phyloP scores from a whole-genome alignment of 53 echinoderm and acorn worm species.

The Henricia sp. region DNA sequence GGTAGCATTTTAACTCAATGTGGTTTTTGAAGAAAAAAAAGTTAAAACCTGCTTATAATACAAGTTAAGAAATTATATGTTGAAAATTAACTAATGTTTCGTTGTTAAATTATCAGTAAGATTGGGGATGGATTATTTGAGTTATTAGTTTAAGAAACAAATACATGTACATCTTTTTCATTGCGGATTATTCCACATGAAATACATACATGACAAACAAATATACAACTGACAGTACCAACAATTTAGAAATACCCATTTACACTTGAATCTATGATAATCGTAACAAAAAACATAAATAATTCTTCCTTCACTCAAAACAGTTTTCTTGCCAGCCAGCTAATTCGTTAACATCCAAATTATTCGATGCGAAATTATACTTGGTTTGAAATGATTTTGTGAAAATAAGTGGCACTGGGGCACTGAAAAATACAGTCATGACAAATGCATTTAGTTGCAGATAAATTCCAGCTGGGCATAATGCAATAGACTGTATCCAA shows the following conservation, averaged over 20 bases:
- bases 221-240: conserved; percentile 33
- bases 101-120: conserved; percentile 9
- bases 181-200: conserved; percentile 3
- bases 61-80: conserved; percentile 60
- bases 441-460: too few species aligned
- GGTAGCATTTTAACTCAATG: conserved; percentile 39
- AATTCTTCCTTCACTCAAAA: too few species aligned
- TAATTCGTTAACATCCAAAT: too few species aligned
- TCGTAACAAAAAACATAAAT: background rate
- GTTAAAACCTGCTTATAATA: conserved; percentile 58
- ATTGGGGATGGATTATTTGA: background rate
- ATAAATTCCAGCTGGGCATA: too few species aligned
- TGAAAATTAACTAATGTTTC: conserved; percentile 41
- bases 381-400: too few species aligned
- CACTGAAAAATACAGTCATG: too few species aligned
- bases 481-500: too few species aligned
- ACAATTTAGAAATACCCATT: background rate
- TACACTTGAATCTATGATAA: conserved; percentile 32
- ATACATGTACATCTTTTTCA: background rate
- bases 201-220: conserved; percentile 39
- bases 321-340: too few species aligned
- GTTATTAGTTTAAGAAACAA: background rate
- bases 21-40: conserved; percentile 36
- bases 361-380: too few species aligned
- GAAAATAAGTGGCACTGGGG: too few species aligned